Base-by-base conservation (phyloP, 2,113 vertebrate genomes). In the Panthera tigris region DNA sequence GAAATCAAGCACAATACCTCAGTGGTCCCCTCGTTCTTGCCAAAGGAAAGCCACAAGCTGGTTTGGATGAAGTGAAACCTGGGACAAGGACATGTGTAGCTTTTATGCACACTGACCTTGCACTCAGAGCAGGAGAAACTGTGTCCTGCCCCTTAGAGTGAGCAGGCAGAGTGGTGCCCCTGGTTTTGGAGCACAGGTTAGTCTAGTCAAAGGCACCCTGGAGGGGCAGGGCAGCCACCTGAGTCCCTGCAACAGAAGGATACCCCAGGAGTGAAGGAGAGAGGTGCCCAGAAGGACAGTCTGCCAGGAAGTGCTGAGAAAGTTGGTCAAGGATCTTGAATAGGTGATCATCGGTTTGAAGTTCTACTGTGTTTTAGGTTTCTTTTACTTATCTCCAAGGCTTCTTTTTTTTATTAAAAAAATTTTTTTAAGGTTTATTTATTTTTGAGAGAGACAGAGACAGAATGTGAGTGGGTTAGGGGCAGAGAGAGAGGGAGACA, bases 131-230 rank as follows among this genome's bases (percentile, higher is more conserved):
- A 39, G 12, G 15, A 12, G 0, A 15, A 4, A 23, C 13, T 45
- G 7, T 11, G 9, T 21, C 14, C 7, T 41, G 10, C 0, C 3
- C 3, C 4, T 23, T 16, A 27, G 0, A 23, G 7, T 55, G 63
- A 41, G 10, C 6, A 15, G 4, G 1, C 55, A 39, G 21, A 50
- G 4, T 2, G 12, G 7, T 1, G 31, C 3, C 11, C 5, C 0
- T 41, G 25, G 57, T 5, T 83, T 69, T 16, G 8, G 5, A 65
- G 7, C 10, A 15, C 10, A 33, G 15, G 31, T 21, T 12, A 15
- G 7, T 55, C 41, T 76, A 8, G 16, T 41, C 23, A 33, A 41
- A 79, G 31, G 6, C 4, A n/a, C 9, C 6, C 4, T 33, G 0
- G 3, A 4, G 12, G 5, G 14, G 19, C 18, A 81, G 13, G 39